Conservation (phyloP, 2,113 vertebrate genomes). For the Hassar affinis region DNA sequence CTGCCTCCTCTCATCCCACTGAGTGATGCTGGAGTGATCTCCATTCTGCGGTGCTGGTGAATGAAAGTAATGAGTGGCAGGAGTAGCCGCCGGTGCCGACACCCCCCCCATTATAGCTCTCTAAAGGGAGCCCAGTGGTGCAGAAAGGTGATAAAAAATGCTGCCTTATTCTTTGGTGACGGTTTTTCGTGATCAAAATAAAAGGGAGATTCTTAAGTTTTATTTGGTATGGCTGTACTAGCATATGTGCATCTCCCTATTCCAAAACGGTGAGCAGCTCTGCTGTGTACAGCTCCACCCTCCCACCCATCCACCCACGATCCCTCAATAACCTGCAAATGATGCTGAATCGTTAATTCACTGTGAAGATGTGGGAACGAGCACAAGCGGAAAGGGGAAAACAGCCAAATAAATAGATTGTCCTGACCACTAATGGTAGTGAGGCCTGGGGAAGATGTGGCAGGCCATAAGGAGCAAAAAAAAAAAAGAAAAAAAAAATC, state of each 20-base stretch:
- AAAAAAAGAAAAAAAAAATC: conserved; percentile 61
- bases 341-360: conserved; percentile 64
- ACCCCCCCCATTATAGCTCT: neutral
- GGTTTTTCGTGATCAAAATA: conserved; percentile 73
- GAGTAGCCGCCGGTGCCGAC: neutral
- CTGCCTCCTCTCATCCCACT: conserved; percentile 37
- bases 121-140: conserved; percentile 36
- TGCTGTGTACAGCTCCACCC: neutral
- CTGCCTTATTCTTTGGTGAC: conserved; percentile 49
- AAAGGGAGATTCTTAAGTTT: conserved; percentile 74
- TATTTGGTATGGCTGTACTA: conserved; percentile 61
- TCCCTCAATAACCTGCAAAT: conserved; percentile 62
- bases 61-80: conserved; percentile 16
- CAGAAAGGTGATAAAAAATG: conserved; percentile 51
- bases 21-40: conserved; percentile 32
- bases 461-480: conserved; percentile 41
- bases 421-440: conserved; percentile 50
- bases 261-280: neutral
- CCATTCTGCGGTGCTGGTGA: neutral
- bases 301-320: neutral
- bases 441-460: conserved; percentile 52
- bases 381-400: neutral
- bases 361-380: conserved; percentile 45
- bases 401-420: conserved; percentile 47
- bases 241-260: conserved; percentile 55